Evolutionary conservation across 2,113 vertebrate genomes (phyloP).

Genomic region (Formicarius rufipectus): DNA sequence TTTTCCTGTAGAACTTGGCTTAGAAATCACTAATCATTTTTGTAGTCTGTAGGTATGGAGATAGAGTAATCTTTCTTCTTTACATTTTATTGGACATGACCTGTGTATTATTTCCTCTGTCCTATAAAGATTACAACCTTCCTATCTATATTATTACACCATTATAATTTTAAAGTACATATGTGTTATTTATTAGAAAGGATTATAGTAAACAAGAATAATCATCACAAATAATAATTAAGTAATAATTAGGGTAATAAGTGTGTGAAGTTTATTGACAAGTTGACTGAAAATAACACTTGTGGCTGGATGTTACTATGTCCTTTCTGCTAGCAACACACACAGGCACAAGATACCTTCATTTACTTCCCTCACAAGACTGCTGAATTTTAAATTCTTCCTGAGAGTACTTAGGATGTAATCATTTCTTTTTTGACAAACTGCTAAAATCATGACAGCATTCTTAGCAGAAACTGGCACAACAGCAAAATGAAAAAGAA

Average conservation of each 20-base stretch:
- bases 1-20: neutral
- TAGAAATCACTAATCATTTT: neutral
- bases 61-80: neutral
- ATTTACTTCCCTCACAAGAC: constrained; percentile 5
- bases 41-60: neutral
- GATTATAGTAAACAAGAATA: neutral
- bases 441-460: constrained; percentile 44
- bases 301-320: neutral
- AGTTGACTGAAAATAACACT: neutral
- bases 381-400: constrained; percentile 30
- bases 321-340: neutral
- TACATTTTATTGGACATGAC: neutral
- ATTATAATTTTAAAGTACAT: neutral
- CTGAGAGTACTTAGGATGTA: neutral
- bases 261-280: constrained; percentile 1
- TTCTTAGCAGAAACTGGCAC: constrained; percentile 44
- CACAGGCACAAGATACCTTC: neutral
- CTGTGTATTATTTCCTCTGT: neutral
- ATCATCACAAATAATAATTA: constrained; percentile 22
- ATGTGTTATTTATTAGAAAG: neutral
- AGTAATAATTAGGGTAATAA: constrained; percentile 5
- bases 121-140: neutral
- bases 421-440: constrained; percentile 35
- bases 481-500: constrained; percentile 43
- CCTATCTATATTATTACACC: neutral